Evolutionary conservation across 2,888 invertebrate species (phyloP), one percentile per base, ranked within the genome.

Genomic region (Caenorhabditis virilis): DNA sequence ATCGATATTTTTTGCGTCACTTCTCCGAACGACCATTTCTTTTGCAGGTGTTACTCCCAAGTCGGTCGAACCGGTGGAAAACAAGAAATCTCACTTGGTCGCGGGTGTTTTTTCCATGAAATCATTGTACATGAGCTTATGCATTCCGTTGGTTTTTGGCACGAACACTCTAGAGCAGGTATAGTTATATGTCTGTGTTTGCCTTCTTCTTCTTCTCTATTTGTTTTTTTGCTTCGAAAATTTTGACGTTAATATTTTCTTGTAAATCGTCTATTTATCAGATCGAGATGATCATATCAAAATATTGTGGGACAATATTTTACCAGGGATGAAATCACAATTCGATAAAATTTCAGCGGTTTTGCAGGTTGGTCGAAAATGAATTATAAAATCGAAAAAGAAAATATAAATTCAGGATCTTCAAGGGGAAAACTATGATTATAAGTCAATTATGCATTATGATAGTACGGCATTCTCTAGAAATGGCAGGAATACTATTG

Each of bases 201-300:
- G n/a, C n/a, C n/a, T n/a, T n/a, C n/a, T n/a, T n/a, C n/a, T n/a
- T n/a, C n/a, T n/a, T n/a, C n/a, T n/a, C n/a, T n/a, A n/a, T n/a
- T n/a, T n/a, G n/a, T n/a, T n/a, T n/a, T n/a, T n/a, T n/a, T n/a
- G n/a, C n/a, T n/a, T n/a, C n/a, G n/a, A n/a, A n/a, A n/a, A n/a
- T n/a, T n/a, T n/a, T n/a, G n/a, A n/a, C n/a, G n/a, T 30, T 13
- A 13, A 30, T 9, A 30, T 30, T 30, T 30, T 30, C 6, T 30
- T 6, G 13, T 9, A 41, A 20, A 20, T 20, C 7, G 9, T 47
- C 43, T 30, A 56, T 61, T 18, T 43, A 72, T 25, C 52, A 74
- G 85, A 86, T 74, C 77, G 86, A 11, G 85, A 86, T 57, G 78
- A 80, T 23, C 84, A 83, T 61, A 84, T 86, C 41, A 74, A 67